A percentile compares a stretch with the other conserved stretches of the same genome.
These are phyloP conservation scores for Passerina amoena DNA, from an alignment of 2,113 vertebrate genomes.

Conservation along the genomic window DNA sequence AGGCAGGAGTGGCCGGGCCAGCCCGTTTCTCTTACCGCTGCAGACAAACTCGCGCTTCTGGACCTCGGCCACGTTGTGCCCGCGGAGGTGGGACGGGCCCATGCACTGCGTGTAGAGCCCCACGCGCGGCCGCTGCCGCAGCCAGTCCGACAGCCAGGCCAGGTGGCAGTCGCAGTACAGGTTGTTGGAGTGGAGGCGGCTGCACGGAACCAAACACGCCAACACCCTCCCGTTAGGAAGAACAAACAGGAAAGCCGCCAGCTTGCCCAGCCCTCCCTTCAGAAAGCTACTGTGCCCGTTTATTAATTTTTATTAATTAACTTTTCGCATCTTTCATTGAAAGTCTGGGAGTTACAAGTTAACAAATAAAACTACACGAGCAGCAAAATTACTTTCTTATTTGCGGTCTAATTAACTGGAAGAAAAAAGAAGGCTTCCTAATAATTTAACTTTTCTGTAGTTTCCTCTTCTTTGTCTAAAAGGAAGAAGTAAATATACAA, in stretches of 20 bases:
- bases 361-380: not conserved
- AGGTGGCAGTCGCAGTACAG: constrained; percentile 95
- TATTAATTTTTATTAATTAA: not conserved
- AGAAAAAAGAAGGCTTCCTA: not conserved
- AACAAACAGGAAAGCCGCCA: not conserved
- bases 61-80: constrained; percentile 96
- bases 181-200: constrained; percentile 98
- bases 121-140: constrained; percentile 92
- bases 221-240: not conserved
- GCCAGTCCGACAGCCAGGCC: constrained; percentile 97
- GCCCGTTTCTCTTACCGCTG: constrained; percentile 79
- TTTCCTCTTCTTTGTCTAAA: constrained; percentile 1
- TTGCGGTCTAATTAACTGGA: not conserved
- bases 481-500: constrained; percentile 10
- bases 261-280: not conserved
- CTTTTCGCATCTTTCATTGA: not conserved
- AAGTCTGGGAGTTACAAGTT: not conserved
- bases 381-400: not conserved
- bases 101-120: constrained; percentile 98
- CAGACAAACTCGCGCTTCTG: constrained; percentile 96
- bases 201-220: constrained; percentile 20
- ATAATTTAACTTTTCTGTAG: not conserved
- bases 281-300: not conserved
- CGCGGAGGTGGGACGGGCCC: constrained; percentile 88
- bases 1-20: fast-evolving